Conservation (phyloP, 2,888 invertebrate genomes). For the Ypsolopha sequella region DNA sequence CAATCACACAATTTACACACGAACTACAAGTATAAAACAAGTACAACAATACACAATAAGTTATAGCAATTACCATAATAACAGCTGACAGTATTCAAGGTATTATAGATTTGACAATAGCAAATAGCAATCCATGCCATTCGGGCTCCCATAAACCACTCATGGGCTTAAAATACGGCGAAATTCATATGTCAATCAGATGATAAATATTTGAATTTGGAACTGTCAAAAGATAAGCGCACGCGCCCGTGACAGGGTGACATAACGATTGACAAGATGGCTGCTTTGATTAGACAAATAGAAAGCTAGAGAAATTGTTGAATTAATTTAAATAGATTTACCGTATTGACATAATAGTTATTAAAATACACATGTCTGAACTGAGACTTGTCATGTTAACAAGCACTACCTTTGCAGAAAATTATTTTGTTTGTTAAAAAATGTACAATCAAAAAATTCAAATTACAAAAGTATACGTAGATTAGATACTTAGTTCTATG, state of each 20-base stretch:
- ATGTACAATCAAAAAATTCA: no score
- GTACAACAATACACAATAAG: neutral
- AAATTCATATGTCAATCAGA: neutral
- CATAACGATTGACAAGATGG: neutral
- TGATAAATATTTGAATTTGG: slow-evolving; percentile 3
- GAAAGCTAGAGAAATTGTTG: neutral
- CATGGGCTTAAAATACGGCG: no score
- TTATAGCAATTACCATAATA: neutral
- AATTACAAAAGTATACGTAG: no score
- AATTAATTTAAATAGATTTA: neutral
- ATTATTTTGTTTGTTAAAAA: no score
- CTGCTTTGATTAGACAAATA: neutral
- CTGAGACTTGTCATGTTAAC: no score
- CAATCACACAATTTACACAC: neutral
- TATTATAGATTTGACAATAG: neutral
- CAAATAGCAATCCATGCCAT: neutral
- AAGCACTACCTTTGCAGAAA: no score
- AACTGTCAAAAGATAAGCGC: neutral
- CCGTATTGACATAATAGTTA: no score
- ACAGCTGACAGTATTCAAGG: neutral
- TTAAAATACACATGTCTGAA: no score
- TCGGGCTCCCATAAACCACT: no score
- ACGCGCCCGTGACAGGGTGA: neutral
- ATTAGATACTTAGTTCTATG: no score
- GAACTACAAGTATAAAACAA: neutral